Evolutionary conservation across 2,888 invertebrate genomes (phyloP).

Genomic region (Griposia aprilina): DNA sequence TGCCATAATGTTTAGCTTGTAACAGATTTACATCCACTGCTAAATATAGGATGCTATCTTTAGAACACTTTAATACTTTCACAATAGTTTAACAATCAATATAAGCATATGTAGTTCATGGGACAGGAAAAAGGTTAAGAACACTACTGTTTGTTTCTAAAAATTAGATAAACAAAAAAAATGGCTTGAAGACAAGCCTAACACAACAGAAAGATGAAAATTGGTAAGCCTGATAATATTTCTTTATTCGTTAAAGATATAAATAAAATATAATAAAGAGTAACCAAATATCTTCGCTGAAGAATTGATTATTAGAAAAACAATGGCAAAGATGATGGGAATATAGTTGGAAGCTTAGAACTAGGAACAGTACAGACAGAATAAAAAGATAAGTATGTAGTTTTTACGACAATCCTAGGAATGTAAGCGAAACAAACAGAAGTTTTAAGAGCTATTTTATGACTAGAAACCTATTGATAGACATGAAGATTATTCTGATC

Average conservation of each 20-base stretch:
- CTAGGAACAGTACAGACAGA: background rate
- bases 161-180: background rate
- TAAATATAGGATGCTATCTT: constrained; percentile 1
- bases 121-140: background rate
- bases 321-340: background rate
- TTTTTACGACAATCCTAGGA: constrained; percentile 19
- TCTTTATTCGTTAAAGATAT: too few relatives aligned
- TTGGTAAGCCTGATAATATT: background rate
- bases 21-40: constrained; percentile 5
- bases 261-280: too few relatives aligned
- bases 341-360: background rate
- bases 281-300: too few relatives aligned
- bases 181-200: too few relatives aligned
- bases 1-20: constrained; percentile 23
- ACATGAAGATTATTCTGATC: constrained; percentile 18
- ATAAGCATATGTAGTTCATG: background rate
- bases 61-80: too few relatives aligned
- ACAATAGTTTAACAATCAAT: background rate
- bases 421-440: background rate
- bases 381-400: background rate
- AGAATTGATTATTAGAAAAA: background rate
- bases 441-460: constrained; percentile 33
- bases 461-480: background rate
- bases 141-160: background rate
- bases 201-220: background rate